These are phyloP conservation scores for Uropsilus gracilis DNA, from an alignment of 2,113 vertebrate genomes.

Conservation along the genomic window DNA sequence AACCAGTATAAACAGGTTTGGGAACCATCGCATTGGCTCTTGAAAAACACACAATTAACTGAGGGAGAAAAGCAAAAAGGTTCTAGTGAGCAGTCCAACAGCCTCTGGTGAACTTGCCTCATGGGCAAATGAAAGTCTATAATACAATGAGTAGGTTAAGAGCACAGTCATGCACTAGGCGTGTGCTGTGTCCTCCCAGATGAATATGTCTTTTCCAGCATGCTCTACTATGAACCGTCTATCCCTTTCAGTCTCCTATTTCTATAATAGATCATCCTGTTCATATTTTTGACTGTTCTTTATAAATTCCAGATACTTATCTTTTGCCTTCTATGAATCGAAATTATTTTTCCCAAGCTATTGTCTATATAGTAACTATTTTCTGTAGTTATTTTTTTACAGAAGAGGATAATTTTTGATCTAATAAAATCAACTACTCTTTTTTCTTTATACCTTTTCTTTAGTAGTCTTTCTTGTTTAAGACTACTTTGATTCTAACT, in stretches of 20 bases:
- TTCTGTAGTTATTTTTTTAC: background rate
- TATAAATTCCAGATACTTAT: background rate
- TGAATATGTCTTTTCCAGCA: background rate
- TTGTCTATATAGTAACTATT: background rate
- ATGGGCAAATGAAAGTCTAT: background rate
- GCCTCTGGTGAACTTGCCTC: background rate
- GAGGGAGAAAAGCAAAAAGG: background rate
- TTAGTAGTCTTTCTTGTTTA: background rate
- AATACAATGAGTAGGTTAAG: background rate
- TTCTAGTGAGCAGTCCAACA: background rate
- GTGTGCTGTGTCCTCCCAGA: background rate
- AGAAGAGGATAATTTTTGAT: conserved; percentile 15
- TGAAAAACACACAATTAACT: conserved; percentile 6
- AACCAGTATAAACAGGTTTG: conserved; percentile 29
- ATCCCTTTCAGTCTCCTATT: background rate
- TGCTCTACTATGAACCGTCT: background rate
- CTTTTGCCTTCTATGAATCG: background rate
- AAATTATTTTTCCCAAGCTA: background rate
- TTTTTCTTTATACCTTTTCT: background rate
- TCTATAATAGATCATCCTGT: background rate
- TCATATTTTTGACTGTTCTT: conserved; percentile 1
- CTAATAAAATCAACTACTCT: background rate
- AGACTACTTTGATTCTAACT: background rate
- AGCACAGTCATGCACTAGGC: rapidly evolving
- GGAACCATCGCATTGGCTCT: background rate